Conservation (phyloP, 2,797 vertebrate genomes). For the Schizothorax lantsangensis region DNA sequence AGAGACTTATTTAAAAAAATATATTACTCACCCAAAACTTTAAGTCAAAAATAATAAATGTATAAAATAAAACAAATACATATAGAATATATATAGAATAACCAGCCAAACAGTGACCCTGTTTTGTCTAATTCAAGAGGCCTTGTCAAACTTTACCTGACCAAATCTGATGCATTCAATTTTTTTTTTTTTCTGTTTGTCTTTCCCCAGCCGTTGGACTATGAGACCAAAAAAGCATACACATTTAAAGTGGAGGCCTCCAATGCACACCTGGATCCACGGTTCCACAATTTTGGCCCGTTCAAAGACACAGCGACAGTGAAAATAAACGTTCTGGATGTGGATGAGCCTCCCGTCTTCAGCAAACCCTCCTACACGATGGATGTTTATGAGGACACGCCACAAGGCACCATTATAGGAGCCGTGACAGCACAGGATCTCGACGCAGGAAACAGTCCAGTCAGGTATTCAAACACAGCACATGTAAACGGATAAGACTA, state of each 20-base stretch:
- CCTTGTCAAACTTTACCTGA: background rate
- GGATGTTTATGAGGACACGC: conserved; percentile 97
- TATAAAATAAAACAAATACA: background rate
- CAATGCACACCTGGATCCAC: conserved; percentile 90
- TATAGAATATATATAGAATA: background rate
- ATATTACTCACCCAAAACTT: background rate
- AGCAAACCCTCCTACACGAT: conserved; percentile 91
- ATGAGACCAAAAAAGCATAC: conserved; percentile 95
- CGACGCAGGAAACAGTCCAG: conserved; percentile 89
- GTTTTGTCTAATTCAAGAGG: background rate
- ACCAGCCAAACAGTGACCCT: background rate
- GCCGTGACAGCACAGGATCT: conserved; percentile 97
- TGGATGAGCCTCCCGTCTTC: conserved; percentile 96
- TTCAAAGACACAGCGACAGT: conserved; percentile 98
- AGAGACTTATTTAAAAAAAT: background rate
- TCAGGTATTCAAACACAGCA: conserved; percentile 83
- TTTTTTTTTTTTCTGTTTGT: background rate
- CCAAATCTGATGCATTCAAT: background rate
- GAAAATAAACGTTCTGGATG: conserved; percentile 94
- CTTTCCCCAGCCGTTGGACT: conserved; percentile 86
- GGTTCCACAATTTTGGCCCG: conserved; percentile 91
- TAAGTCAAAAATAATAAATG: background rate
- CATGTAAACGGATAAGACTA: conserved; percentile 11
- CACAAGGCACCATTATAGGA: conserved; percentile 92
- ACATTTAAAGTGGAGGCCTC: conserved; percentile 97